A percentile compares a stretch with the other conserved stretches of the same genome.
These are phyloP conservation scores for Mellilla xanthometata DNA, from an alignment of 2,888 invertebrate species.

Conservation along the genomic window DNA sequence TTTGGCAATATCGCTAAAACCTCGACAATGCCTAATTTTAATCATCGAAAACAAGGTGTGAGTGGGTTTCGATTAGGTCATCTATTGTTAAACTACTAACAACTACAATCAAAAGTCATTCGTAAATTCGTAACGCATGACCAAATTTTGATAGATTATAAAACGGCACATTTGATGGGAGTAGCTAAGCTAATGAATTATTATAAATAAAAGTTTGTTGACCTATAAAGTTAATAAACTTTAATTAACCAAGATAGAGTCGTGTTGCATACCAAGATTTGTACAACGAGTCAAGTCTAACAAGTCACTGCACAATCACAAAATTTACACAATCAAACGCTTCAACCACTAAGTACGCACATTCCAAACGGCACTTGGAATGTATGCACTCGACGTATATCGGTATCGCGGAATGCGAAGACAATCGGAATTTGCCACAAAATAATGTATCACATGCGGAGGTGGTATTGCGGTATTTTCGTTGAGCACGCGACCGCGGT, in stretches of 20 bases:
- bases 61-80: slow-evolving; percentile 71
- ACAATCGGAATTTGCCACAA: slow-evolving; percentile 2
- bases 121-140: slow-evolving; percentile 22
- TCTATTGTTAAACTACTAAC: slow-evolving; percentile 33
- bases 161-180: neutral
- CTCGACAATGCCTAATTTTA: slow-evolving; percentile 10
- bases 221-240: slow-evolving; percentile 41
- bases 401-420: slow-evolving; percentile 12
- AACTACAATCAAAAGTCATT: slow-evolving; percentile 35
- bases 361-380: slow-evolving; percentile 7
- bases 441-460: slow-evolving; percentile 12
- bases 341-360: slow-evolving; percentile 7
- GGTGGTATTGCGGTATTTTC: slow-evolving; percentile 45
- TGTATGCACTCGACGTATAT: neutral
- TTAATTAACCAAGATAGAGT: slow-evolving; percentile 42
- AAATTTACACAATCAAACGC: slow-evolving; percentile 30
- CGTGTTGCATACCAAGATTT: slow-evolving; percentile 34
- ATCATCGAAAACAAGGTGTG: slow-evolving; percentile 28
- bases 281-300: slow-evolving; percentile 39
- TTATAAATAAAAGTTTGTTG: neutral
- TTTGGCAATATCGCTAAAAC: slow-evolving; percentile 4
- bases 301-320: slow-evolving; percentile 42
- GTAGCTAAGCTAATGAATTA: neutral
- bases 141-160: neutral
- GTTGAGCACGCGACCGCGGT: slow-evolving; percentile 49